phyloP scores from a whole-genome alignment of 2,888 invertebrate genomes.

The Microplitis deprimator region DNA sequence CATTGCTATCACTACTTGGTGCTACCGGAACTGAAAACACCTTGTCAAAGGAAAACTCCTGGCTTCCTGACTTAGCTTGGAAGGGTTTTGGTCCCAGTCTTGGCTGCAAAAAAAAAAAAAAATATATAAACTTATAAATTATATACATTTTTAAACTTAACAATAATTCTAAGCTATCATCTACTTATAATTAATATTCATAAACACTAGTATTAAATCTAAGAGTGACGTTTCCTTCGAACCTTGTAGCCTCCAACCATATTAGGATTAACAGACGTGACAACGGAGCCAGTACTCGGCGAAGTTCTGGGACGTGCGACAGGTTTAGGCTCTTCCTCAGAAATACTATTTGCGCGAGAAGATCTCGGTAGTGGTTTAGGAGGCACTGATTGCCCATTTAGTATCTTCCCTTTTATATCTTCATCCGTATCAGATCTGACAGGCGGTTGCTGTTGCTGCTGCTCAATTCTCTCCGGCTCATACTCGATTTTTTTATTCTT shows the following conservation, averaged over 20 bases:
- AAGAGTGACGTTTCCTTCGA: slow-evolving; percentile 51
- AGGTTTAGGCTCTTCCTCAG: slow-evolving; percentile 80
- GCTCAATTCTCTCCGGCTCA: slow-evolving; percentile 54
- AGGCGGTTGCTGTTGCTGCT: slow-evolving; percentile 21
- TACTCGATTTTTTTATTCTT: slow-evolving; percentile 52
- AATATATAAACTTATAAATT: too few species aligned
- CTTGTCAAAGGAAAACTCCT: slow-evolving; percentile 85
- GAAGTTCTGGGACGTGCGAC: slow-evolving; percentile 82
- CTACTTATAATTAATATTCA: slow-evolving; percentile 20
- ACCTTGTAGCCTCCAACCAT: slow-evolving; percentile 84
- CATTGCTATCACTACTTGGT: slow-evolving; percentile 72
- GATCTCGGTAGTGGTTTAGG: slow-evolving; percentile 88
- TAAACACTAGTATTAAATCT: not conserved
- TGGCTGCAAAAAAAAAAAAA: slow-evolving; percentile 75
- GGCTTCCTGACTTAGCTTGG: slow-evolving; percentile 81
- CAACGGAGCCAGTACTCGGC: slow-evolving; percentile 73
- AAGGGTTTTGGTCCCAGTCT: slow-evolving; percentile 90
- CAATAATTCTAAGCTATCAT: slow-evolving; percentile 18
- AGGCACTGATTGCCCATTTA: slow-evolving; percentile 73
- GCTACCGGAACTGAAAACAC: slow-evolving; percentile 86
- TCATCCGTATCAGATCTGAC: slow-evolving; percentile 52
- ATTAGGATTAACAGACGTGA: slow-evolving; percentile 76
- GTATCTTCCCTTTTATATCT: slow-evolving; percentile 49
- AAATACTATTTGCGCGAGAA: slow-evolving; percentile 80
- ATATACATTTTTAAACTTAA: too few species aligned